phyloP scores from a whole-genome alignment of 2,888 invertebrate species.

The Galerucella nymphaeae region DNA sequence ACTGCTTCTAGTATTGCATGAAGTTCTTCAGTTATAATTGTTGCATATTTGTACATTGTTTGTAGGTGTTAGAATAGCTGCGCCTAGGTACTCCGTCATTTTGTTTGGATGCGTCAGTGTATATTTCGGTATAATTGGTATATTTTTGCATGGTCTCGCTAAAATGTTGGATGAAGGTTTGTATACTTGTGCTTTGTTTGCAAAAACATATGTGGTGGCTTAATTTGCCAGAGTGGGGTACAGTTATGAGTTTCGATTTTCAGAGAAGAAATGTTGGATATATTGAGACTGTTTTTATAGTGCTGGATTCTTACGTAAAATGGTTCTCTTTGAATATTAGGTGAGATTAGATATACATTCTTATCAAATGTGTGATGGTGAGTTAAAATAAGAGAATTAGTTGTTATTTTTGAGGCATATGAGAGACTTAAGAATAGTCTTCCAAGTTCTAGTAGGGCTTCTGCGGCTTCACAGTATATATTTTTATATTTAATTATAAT shows the following conservation, averaged over 20 bases:
- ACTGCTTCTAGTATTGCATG: no score
- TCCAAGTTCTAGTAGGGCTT: no score
- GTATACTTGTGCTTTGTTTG: no score
- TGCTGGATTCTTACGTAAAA: not conserved
- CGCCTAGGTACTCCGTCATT: not conserved
- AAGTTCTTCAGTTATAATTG: not conserved
- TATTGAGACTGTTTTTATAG: not conserved
- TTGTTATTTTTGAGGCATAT: no score
- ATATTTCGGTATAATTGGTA: not conserved
- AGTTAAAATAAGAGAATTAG: no score
- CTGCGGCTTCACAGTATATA: no score
- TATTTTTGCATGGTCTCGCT: not conserved
- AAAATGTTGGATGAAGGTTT: no score
- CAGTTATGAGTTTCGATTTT: not conserved
- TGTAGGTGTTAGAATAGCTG: not conserved
- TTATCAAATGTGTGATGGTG: no score
- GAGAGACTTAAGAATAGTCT: no score
- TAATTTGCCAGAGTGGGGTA: no score
- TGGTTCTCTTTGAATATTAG: not conserved
- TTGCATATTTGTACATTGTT: not conserved
- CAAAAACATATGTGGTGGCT: no score
- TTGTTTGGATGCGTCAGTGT: slow-evolving; percentile 1
- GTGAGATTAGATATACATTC: not conserved
- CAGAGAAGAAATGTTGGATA: not conserved
- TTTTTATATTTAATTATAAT: no score